These are phyloP conservation scores for Chondrosia reniformis DNA, from an alignment of 37 sponge, comb jelly and placozoan species.

Conservation along the genomic window DNA sequence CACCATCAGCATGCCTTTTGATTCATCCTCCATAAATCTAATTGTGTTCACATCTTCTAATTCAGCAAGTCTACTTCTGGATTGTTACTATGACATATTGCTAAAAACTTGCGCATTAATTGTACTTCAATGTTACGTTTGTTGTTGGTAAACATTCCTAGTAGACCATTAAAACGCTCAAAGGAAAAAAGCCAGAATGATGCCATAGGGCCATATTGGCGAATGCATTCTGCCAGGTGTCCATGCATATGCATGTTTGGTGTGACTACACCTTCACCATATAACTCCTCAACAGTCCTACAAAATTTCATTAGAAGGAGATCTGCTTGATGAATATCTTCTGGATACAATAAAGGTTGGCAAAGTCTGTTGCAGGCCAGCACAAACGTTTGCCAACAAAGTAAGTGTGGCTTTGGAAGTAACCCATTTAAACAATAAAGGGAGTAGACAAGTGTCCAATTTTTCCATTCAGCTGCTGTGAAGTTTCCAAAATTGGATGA, in stretches of 20 bases:
- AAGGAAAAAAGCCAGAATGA: conserved; percentile 16
- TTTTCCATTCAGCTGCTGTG: conserved; percentile 1
- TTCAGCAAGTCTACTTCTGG: not conserved
- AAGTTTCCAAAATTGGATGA: conserved; percentile 2
- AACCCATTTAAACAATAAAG: not conserved
- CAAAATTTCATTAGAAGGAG: not conserved
- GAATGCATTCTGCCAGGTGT: not conserved
- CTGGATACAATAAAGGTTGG: not conserved
- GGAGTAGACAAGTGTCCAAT: conserved; percentile 13
- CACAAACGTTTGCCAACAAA: conserved; percentile 14
- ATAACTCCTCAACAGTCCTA: not conserved
- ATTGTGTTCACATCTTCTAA: not conserved
- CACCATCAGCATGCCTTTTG: not conserved
- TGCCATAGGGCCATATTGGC: not conserved
- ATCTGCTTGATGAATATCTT: not conserved
- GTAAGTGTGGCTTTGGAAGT: not conserved
- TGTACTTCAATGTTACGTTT: conserved; percentile 5
- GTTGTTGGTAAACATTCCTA: not conserved
- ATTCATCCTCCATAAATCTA: not conserved
- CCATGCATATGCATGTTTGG: conserved; percentile 22
- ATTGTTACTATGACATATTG: not conserved
- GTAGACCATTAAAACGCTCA: conserved; percentile 4
- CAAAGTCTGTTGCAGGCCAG: conserved; percentile 9
- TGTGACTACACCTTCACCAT: not conserved
- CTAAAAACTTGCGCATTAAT: not conserved